Base-by-base conservation (phyloP, 1,140 invertebrate genomes). In the Drosophila sp. region DNA sequence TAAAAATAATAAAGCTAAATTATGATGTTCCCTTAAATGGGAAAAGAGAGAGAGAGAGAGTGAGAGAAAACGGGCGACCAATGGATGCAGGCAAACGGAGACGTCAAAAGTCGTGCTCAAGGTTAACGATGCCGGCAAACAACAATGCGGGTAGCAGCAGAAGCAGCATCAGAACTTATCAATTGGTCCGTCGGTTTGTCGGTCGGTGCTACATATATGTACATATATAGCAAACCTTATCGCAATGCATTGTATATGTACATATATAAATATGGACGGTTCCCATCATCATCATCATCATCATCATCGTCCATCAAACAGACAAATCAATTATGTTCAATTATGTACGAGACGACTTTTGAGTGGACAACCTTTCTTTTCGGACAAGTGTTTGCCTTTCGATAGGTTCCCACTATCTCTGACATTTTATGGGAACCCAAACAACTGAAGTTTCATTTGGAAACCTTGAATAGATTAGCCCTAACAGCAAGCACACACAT, bases 271-370 rank as follows among this genome's bases (percentile, higher is more conserved):
- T 69, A 25, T 41, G 29, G 33, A 47, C 57, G 30, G 58, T 70
- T 38, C 23, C n/a, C 58, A 41, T 54, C 35, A 8, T 38, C 35
- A n/a, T 38, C 35, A n/a, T 41, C 65, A 72, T 41, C 55, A 61
- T 33, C 29, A 32, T 8, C 55, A 57, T 3, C 25, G 11, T 60
- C 54, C 63, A 74, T 68, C 66, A 74, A 76, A 66, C 56, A 80
- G 67, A 62, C 77, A 80, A 87, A 85, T 85, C 83, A 85, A 85
- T 85, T 85, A 85, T 82, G 83, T 67, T 85, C 83, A 85, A 87
- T 85, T 86, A 85, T 85, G 79, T 82, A 85, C 68, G 58, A 38
- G 44, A 32, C 50, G 44, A 32, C 50, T 32, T 40, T 38, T 33
- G 32, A 66, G 30, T 25, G 60, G 65, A 25, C 63, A n/a, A 57